These are phyloP conservation scores for Graptemys geographica DNA, from an alignment of 2,797 vertebrate genomes.

Conservation along the genomic window DNA sequence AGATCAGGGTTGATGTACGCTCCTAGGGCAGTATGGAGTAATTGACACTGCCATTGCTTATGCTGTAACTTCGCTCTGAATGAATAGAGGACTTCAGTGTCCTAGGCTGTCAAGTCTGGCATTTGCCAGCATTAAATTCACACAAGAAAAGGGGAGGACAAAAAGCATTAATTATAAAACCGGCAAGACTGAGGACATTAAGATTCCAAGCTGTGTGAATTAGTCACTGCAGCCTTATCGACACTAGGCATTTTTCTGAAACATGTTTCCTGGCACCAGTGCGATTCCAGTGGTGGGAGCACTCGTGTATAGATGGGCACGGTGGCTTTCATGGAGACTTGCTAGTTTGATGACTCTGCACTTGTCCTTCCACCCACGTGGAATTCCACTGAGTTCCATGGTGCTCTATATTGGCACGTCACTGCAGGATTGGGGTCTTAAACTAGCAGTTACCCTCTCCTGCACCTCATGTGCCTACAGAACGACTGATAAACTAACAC, in stretches of 20 bases:
- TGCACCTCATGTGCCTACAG: neutral
- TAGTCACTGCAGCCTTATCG: neutral
- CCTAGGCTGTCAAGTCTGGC: neutral
- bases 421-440: neutral
- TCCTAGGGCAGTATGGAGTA: neutral
- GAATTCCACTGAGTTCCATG: neutral
- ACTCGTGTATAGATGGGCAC: neutral
- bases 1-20: neutral
- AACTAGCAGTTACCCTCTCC: slow-evolving; percentile 5
- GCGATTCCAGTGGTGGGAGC: neutral
- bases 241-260: neutral
- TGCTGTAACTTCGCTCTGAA: neutral
- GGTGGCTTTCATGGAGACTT: neutral
- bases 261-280: neutral
- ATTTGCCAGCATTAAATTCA: neutral
- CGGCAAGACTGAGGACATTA: neutral
- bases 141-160: neutral
- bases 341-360: neutral
- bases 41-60: neutral
- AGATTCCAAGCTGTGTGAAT: neutral
- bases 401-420: neutral
- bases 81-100: rapidly evolving
- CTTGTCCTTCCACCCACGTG: neutral
- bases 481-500: neutral
- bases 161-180: neutral